Base-by-base conservation (phyloP, 2,888 invertebrate species). In the Pseudococcus jackbeardsleyi region DNA sequence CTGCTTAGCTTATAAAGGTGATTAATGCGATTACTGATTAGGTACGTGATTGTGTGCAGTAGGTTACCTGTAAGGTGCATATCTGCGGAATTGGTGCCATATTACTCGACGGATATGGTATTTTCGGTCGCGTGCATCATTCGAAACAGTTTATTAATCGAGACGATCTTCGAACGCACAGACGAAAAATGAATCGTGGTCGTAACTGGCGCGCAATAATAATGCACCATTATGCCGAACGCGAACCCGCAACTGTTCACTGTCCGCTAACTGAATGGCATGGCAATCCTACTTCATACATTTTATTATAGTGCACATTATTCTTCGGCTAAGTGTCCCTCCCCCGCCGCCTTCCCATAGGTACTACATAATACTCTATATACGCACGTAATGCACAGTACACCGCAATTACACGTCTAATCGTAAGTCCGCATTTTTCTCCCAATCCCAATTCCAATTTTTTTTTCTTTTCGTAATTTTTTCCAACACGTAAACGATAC, bases 231-330 rank as follows among this genome's bases (percentile, higher is more conserved):
- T 59, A 86, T 86, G 39, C 64, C 86, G 86, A 86, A 86, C 86
- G 64, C 64, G 68, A 68, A 68, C 64, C 86, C 54, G 59, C 68
- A 68, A 86, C 48, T 79, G 87, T 79, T 54, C 77, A 48, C 72
- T 87, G 87, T 48, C 77, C 79, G 87, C 87, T 86, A 39, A 72
- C 77, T 77, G 79, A 79, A 87, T 87, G 77, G 48, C 54, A 87
- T 87, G 77, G 48, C 54, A 87, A 85, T 64, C 59, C 85, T 85
- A 85, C 42, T 86, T 64, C 77, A 79, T 87, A 87, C 87, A 87
- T 87, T 87, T 79, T 87, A 87, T 87, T 77, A 87, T 77, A 48
- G 54, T 50, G 87, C 87, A 87, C 77, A 79, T 87, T 48, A 87
- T 77, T 87, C 87, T 87, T 79, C 26, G 64, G 22, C 86, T 77